Base-by-base conservation (phyloP, 2,888 invertebrate species). In the Sarcophaga subvicina region DNA sequence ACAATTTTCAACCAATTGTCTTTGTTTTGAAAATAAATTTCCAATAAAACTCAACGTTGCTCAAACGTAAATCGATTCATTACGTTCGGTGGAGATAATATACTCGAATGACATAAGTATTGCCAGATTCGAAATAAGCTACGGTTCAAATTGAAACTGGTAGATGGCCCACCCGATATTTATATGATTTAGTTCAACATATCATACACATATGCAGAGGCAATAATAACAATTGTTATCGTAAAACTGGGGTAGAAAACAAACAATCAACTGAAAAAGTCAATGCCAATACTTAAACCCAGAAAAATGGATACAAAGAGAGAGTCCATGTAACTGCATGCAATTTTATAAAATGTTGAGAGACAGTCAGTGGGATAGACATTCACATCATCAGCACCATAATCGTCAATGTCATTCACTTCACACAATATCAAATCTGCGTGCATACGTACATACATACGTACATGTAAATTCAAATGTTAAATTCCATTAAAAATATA, bases 391-490 rank as follows among this genome's bases (percentile, higher is more conserved):
- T 20, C 77, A 67, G 64, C 20, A 25, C 49, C 54, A 72, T 83
- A 79, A 84, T 75, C 79, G 81, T 82, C 87, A 87, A 87, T 84
- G 87, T 27, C 87, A 86, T 78, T 83, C 80, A 79, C 75, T 71
- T 66, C 81, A 20, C 73, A 85, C 37, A 37, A 37, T 37, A 37
- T 37, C 37, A 8, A 8, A 37, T 79, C 72, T 71, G 73, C 66
- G 73, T 2, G 4, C 27, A 66, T n/a, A 27, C 14, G 27, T 59
- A 60, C 11, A 63, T 27, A 62, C 3, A 12, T 69, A 20, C n/a
- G 49, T 49, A 49, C 45, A 66, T 20, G 54, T 82, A 71, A 20
- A 70, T 62, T 67, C 59, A 12, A 71, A 25, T 17, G 45, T 25
- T 14, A 49, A n/a, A 59, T 71, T 62, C 60, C 22, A 25, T 37